Evolutionary conservation across 2,113 vertebrate species (phyloP).

Genomic region (Rhodinocichla rosea): DNA sequence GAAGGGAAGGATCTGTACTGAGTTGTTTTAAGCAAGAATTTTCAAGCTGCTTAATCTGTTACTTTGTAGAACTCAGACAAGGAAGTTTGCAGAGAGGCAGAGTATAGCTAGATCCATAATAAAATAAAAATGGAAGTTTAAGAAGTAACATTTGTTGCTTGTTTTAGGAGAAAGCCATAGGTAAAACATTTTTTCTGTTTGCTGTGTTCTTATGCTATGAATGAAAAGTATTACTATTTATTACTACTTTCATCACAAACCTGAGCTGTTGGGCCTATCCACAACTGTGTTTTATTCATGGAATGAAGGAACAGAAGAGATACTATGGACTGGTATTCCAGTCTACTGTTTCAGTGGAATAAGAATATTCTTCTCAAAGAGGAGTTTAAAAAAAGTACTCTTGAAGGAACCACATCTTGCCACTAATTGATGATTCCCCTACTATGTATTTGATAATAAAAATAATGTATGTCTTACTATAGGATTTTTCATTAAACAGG

Average conservation of each 20-base stretch:
- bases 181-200: not conserved
- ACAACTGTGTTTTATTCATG: not conserved
- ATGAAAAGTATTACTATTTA: not conserved
- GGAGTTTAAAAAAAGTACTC: not conserved
- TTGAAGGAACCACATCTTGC: not conserved
- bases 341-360: not conserved
- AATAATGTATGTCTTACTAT: not conserved
- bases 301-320: not conserved
- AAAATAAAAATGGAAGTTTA: not conserved
- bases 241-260: not conserved
- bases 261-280: not conserved
- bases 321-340: not conserved
- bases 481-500: conserved; percentile 72
- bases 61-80: not conserved
- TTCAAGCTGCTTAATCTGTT: not conserved
- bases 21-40: not conserved
- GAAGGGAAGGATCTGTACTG: not conserved
- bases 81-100: not conserved
- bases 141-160: not conserved
- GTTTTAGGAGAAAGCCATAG: not conserved
- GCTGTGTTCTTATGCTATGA: not conserved
- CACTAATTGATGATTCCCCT: not conserved
- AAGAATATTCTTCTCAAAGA: not conserved
- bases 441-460: not conserved
- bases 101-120: not conserved